Base-by-base conservation (phyloP, 2,888 invertebrate genomes). In the Ptycholaimellus sp. region DNA sequence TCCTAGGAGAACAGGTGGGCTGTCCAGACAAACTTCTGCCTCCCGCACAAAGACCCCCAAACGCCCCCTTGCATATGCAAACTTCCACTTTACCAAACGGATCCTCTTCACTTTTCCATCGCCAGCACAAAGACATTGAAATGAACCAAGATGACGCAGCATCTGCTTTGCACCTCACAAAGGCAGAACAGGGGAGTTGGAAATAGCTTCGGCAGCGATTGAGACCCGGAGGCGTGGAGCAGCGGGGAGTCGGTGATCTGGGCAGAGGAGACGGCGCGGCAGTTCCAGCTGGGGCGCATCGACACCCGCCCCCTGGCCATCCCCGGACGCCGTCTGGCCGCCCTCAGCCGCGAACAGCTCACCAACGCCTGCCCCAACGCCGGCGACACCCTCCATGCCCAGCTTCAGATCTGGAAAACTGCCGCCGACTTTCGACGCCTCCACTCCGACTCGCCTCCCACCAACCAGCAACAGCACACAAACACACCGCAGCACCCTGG, bases 361-460 rank as follows among this genome's bases (percentile, higher is more conserved):
- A 20, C 29, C 13, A 21, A 28, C 2, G 21, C 30, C 17, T 35
- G 42, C 18, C 48, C 47, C 9, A 45, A 45, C 27, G 49, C 50
- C 7, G 54, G 51, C 16, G 54, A 55, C 33, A 50, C 50, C 6
- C 42, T 54, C 17, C 46, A 52, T 42, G 54, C 53, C 11, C 54
- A 55, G 37, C 44, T 54, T 18, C 53, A 54, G 39, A 44, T 54
- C 5, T 54, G 54, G 54, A 50, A 49, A 33, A 54, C 53, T 9
- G 54, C 39, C 19, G 28, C 20, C n/a, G 13, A 16, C 5, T 11
- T 20, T 40, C 23, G 11, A 23, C 14, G 3, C 9, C 19, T n/a
- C n/a, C 22, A 16, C 16, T 18, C 16, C 14, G 18, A 25, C 27
- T 27, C 17, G 6, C 14, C 18, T 35, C 17, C 35, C 7, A 14